Evolutionary conservation across 1,140 invertebrate genomes (phyloP).

Genomic region (Telenomus remus): DNA sequence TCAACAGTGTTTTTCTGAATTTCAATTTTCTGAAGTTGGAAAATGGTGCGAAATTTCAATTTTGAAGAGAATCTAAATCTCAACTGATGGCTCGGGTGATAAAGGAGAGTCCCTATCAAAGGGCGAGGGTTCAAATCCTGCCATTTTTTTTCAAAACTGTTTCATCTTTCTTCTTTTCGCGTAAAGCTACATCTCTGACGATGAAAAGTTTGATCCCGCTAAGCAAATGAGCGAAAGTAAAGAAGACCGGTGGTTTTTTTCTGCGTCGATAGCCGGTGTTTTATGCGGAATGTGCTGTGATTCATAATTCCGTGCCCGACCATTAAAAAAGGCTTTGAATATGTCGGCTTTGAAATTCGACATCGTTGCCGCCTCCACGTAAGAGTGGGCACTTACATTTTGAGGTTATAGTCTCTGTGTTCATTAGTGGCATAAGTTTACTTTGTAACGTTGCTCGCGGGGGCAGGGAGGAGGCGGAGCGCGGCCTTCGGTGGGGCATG

Average conservation of each 20-base stretch:
- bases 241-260: background rate
- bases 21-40: no score
- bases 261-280: conserved; percentile 26
- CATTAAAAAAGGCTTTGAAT: conserved; percentile 43
- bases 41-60: no score
- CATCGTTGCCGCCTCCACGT: conserved; percentile 36
- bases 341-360: conserved; percentile 43
- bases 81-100: no score
- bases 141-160: no score
- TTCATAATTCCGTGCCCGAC: conserved; percentile 31
- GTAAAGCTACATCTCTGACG: no score
- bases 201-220: conserved; percentile 3
- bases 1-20: no score
- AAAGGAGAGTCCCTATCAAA: no score
- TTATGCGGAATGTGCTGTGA: conserved; percentile 30
- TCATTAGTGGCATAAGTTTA: conserved; percentile 73
- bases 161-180: no score
- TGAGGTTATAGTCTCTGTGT: conserved; percentile 65
- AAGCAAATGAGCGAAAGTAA: conserved; percentile 10
- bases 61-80: no score
- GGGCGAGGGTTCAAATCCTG: no score
- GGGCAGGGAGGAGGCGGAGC: conserved; percentile 10
- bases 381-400: conserved; percentile 66
- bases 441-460: conserved; percentile 58
- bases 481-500: background rate